Evolutionary conservation across 2,113 vertebrate genomes (phyloP), one percentile per base, ranked within the genome.

Genomic region (Anguilla rostrata): DNA sequence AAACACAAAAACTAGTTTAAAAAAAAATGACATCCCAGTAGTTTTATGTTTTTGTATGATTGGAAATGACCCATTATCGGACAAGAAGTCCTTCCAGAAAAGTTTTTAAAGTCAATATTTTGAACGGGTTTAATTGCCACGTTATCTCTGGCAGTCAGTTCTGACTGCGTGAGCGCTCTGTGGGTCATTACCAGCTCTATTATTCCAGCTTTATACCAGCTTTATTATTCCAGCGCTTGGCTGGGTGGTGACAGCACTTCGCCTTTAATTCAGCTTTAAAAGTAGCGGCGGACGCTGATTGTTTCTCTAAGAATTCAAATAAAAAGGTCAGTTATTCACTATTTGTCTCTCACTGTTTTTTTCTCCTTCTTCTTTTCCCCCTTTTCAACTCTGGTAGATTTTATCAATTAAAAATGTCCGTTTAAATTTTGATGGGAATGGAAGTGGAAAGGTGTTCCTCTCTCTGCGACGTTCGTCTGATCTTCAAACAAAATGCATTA

Each of bases 91-190:
- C 41, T 82, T 82, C 85, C 57, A 22, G 34, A 56, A 86, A 82
- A 86, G 85, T 86, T 79, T 39, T n/a, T 53, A 15, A 53, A 53
- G 60, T 53, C 79, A 86, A 85, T 53, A 80, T 81, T 85, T 2
- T 60, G 84, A 85, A 80, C 34, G 60, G 29, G 4, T 12, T 41
- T 80, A 71, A 82, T 82, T 82, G 71, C 66, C 82, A 66, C 82
- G 82, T 86, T 22, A 86, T 82, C 56, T 18, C n/a, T 60, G 60
- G 40, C 56, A 15, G n/a, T 1, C 82, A 56, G 80, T 3, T 81
- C 49, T 57, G 46, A 1, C 82, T 41, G 12, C 26, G 41, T 83
- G 12, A 83, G 26, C 15, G 57, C 26, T 39, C 18, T 57, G 79
- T 53, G 7, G 80, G 16, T 86, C 60, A 41, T 86, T 86, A 82